Percentiles rank a stretch among this genome's conserved stretches.
Evolutionary conservation across 2,113 vertebrate species (phyloP).

Genomic region (Dicaeum eximium): DNA sequence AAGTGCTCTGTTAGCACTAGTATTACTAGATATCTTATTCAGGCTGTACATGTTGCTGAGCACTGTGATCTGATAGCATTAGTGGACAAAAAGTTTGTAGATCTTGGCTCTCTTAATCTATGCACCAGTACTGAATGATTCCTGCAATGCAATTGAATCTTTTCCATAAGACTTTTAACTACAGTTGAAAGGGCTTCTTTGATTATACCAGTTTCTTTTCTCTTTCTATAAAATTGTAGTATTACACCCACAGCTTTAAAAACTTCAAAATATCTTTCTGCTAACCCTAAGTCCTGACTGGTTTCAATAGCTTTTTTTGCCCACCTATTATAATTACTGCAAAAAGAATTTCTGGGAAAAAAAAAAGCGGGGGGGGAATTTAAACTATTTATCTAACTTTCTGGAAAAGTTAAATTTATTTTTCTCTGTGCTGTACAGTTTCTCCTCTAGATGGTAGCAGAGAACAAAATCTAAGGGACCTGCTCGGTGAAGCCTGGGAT

Average conservation of each 20-base stretch:
- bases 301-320: not conserved
- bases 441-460: constrained; percentile 58
- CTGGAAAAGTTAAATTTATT: not conserved
- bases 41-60: not conserved
- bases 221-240: not conserved
- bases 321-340: not conserved
- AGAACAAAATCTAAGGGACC: constrained; percentile 35
- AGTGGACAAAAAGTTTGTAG: not conserved
- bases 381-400: not conserved
- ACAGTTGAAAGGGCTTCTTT: not conserved
- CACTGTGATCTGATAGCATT: not conserved
- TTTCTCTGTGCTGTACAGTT: not conserved
- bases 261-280: not conserved
- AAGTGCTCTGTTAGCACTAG: not conserved
- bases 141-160: not conserved
- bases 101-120: not conserved
- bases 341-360: not conserved
- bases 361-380: not conserved
- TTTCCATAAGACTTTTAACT: not conserved
- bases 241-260: not conserved
- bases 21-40: not conserved
- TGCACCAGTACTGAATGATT: not conserved
- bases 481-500: not conserved
- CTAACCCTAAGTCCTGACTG: not conserved
- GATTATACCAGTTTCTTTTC: not conserved